Evolutionary conservation across 2,888 invertebrate genomes (phyloP).

Genomic region (Ctenicera cuprea): DNA sequence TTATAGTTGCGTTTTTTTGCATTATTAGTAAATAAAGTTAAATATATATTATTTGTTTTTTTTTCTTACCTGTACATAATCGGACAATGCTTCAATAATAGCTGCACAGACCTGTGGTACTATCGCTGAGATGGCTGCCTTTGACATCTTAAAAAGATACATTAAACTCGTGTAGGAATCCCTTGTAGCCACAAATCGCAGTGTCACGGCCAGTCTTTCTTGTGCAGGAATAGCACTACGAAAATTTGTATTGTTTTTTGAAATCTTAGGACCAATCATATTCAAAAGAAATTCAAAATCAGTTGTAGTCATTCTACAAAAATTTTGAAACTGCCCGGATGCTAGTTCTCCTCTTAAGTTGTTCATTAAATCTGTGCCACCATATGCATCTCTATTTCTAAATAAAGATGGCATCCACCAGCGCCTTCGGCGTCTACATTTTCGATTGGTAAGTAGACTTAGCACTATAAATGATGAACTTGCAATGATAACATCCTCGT

Average conservation of each 20-base stretch:
- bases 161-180: background rate
- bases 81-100: background rate
- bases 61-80: background rate
- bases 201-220: background rate
- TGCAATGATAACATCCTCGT: background rate
- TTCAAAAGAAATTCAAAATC: constrained; percentile 42
- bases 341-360: background rate
- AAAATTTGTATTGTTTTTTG: background rate
- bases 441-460: too few relatives aligned
- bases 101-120: constrained; percentile 9
- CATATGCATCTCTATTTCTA: constrained; percentile 5
- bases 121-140: too few relatives aligned
- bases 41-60: too few relatives aligned
- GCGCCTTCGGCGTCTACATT: too few relatives aligned
- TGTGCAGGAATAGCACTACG: background rate
- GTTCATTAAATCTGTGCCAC: constrained; percentile 1
- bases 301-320: background rate
- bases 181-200: constrained; percentile 15
- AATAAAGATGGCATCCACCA: background rate
- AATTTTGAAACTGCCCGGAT: constrained; percentile 4
- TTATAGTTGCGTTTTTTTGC: too few relatives aligned
- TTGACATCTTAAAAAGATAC: background rate
- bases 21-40: too few relatives aligned
- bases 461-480: background rate
- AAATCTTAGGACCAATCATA: constrained; percentile 22